phyloP scores from a whole-genome alignment of 2,113 vertebrate genomes.

The Otolemur garnettii region DNA sequence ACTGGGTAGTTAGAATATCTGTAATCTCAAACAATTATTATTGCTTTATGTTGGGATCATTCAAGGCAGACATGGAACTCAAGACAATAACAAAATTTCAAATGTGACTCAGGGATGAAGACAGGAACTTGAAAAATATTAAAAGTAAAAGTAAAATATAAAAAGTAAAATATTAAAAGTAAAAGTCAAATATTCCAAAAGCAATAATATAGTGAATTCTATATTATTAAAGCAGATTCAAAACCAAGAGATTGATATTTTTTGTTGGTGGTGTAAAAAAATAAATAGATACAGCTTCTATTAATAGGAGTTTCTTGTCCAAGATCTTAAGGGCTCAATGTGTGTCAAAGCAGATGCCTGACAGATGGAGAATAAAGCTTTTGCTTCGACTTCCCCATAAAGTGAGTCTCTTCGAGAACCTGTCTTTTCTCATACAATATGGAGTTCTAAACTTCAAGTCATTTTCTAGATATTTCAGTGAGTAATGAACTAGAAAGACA shows the following conservation, averaged over 20 bases:
- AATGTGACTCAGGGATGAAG: not conserved
- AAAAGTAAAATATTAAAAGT: conserved; percentile 26
- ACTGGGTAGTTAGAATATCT: not conserved
- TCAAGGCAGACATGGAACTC: not conserved
- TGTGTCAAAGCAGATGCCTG: not conserved
- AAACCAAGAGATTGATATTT: not conserved
- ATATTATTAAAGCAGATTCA: not conserved
- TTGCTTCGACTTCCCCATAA: not conserved
- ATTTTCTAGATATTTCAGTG: not conserved
- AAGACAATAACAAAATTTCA: not conserved
- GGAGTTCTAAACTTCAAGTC: not conserved
- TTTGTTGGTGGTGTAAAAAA: not conserved
- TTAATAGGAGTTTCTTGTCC: not conserved
- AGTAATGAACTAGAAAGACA: not conserved
- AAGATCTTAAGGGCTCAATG: not conserved
- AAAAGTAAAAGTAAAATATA: not conserved
- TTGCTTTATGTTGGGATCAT: not conserved
- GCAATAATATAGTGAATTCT: not conserved
- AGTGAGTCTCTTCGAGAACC: not conserved
- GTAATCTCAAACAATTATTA: not conserved
- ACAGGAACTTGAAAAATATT: not conserved
- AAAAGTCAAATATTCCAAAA: not conserved
- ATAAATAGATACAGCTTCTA: not conserved
- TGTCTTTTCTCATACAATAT: not conserved
- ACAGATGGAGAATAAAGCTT: not conserved